These are phyloP conservation scores for Trimorus sp. DNA, from an alignment of 2,888 invertebrate genomes.

Conservation along the genomic window DNA sequence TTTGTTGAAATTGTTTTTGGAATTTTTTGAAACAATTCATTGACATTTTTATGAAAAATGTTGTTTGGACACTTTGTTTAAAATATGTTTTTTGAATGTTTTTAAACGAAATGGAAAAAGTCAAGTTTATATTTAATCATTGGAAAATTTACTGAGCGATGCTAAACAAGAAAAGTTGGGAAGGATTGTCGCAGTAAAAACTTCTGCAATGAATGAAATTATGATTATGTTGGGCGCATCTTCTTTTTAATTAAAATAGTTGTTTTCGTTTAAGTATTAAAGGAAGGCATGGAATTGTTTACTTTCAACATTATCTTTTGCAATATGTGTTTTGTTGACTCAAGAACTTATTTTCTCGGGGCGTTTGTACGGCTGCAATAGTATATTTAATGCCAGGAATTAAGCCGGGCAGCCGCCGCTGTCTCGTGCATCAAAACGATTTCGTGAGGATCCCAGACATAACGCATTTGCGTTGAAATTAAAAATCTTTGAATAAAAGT, in stretches of 20 bases:
- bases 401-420: constrained; percentile 13
- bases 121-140: no score
- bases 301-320: constrained; percentile 58
- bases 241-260: constrained; percentile 51
- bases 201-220: constrained; percentile 44
- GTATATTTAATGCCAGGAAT: constrained; percentile 34
- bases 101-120: no score
- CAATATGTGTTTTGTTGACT: constrained; percentile 43
- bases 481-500: no score
- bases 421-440: constrained; percentile 5
- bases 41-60: no score
- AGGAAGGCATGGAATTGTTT: constrained; percentile 55
- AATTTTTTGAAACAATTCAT: no score
- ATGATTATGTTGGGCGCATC: constrained; percentile 33
- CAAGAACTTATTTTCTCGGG: constrained; percentile 26
- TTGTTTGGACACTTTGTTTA: no score
- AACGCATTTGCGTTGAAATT: no score
- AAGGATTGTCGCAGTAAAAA: constrained; percentile 17
- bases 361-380: constrained; percentile 31
- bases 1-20: no score
- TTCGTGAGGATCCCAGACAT: not conserved
- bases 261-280: constrained; percentile 31
- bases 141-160: not conserved
- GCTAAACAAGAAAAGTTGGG: not conserved
- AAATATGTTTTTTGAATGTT: no score